Evolutionary conservation across 1,140 invertebrate species (phyloP), one percentile per base, ranked within the genome.

Genomic region (Harpegnathos saltator): DNA sequence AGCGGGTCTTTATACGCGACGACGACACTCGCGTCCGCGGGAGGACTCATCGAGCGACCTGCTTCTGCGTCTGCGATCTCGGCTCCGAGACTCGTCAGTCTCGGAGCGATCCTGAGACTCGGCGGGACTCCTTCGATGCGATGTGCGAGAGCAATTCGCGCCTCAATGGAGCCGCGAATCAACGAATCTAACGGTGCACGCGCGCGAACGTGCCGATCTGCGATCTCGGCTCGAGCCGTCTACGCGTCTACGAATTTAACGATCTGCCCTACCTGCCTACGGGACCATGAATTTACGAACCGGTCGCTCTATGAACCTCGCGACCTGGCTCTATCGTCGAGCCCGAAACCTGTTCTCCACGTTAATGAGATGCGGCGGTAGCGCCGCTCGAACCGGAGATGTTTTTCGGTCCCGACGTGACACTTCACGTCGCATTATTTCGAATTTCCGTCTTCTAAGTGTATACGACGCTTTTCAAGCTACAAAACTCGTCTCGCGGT

Each of bases 161-260:
- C 19, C 14, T 38, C 52, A 58, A 54, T 44, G 52, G 26, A 77
- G 66, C 22, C 54, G 19, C 11, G 19, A 29, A 77, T 77, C 38
- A 50, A 38, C 9, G 54, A 56, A 62, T 62, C 29, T 63, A 44
- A 50, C 29, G 50, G 19, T 68, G 48, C 44, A 48, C 38, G 22
- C 44, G 29, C 44, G 58, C 38, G 22, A 68, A 78, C 0, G 19
- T 54, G 68, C 62, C 63, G 29, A 78, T 78, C 63, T 44, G 29
- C 56, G 29, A n/a, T n/a, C n/a, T n/a, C 15, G 12, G 12, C 17
- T 78, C 33, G 33, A 69, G 14, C 33, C n/a, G 19, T 69, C 52
- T 24, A 65, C 33, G 17, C 44, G 22, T 69, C 14, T 78, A 80
- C 26, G 33, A 80, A 80, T 71, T 69, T 59, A 59, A 80, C n/a